Evolutionary conservation across 1,140 invertebrate genomes (phyloP), one percentile per base, ranked within the genome.

Genomic region (Probaryconus sp.): DNA sequence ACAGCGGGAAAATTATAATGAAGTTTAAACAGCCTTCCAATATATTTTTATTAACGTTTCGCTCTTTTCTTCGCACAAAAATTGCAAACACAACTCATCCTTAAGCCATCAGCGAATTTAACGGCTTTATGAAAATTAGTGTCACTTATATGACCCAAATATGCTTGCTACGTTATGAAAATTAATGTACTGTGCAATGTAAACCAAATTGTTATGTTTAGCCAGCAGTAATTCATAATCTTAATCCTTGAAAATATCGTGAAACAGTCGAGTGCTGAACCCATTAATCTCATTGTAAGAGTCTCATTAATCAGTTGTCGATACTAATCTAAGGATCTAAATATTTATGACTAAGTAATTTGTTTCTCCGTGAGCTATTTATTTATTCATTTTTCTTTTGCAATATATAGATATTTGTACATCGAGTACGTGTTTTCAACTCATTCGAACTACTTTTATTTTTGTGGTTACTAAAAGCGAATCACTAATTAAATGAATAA

Each of bases 71-170:
- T n/a, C n/a, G n/a, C n/a, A 43, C 40, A 1, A 6, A 43, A 26
- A 11, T 33, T 20, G 2, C 0, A 17, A 45, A 33, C 21, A 20
- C 3, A 38, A 17, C 14, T 17, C 21, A n/a, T n/a, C n/a, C n/a
- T n/a, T n/a, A n/a, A n/a, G n/a, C n/a, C n/a, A n/a, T n/a, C n/a
- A n/a, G 9, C 9, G 30, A 3, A n/a, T 42, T 18, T 42, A 55
- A 55, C 16, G 20, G 31, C 7, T 55, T 28, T 55, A 40, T 18
- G 37, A 55, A 55, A 55, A 42, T 42, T 37, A 42, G 16, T 30
- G 35, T 42, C 42, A 45, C 42, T 58, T 58, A 58, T 16, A 45
- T 45, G 55, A 58, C 55, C 55, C 7, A 45, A 58, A 58, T 58
- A 16, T 45, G 40, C 42, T 24, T n/a, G n/a, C 18, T 17, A 26